Evolutionary conservation across 2,113 vertebrate species (phyloP).

Genomic region (Oreochromis spilurus): DNA sequence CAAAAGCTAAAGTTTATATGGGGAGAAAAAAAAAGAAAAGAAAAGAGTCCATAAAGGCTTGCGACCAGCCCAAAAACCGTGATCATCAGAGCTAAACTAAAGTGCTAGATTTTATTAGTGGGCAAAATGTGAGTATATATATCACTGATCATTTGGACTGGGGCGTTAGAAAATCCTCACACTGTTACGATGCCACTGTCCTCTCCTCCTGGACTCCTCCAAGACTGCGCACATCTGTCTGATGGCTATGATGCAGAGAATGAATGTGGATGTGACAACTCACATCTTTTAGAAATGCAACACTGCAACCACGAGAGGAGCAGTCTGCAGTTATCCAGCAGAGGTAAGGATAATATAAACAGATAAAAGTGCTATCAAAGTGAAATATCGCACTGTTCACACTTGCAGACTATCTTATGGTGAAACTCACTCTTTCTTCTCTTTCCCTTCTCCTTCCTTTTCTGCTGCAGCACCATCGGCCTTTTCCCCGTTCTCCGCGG

Average conservation of each 20-base stretch:
- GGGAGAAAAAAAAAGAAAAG: not conserved
- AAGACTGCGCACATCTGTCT: constrained; percentile 13
- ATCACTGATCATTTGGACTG: not conserved
- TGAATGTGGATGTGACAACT: constrained; percentile 11
- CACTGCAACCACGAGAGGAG: constrained; percentile 3
- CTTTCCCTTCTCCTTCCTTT: constrained; percentile 71
- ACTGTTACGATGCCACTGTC: not conserved
- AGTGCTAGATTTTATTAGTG: not conserved
- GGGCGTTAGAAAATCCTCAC: not conserved
- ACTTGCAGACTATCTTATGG: not conserved
- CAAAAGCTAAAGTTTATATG: not conserved
- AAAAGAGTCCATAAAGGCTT: not conserved
- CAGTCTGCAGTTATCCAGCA: constrained; percentile 46
- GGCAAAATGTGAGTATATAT: not conserved
- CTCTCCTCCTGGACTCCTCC: constrained; percentile 38
- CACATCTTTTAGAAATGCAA: constrained; percentile 34
- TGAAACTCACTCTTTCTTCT: constrained; percentile 84
- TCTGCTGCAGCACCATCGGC: constrained; percentile 70
- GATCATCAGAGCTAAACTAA: not conserved
- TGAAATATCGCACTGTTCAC: constrained; percentile 69
- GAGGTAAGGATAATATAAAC: constrained; percentile 61
- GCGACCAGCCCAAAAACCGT: not conserved
- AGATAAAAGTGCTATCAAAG: constrained; percentile 71
- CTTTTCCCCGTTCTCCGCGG: constrained; percentile 58
- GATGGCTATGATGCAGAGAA: not conserved